Percentiles rank a stretch among this genome's conserved stretches.
Conservation (phyloP, 1,140 invertebrate species). For the Eupristina koningsbergeri region DNA sequence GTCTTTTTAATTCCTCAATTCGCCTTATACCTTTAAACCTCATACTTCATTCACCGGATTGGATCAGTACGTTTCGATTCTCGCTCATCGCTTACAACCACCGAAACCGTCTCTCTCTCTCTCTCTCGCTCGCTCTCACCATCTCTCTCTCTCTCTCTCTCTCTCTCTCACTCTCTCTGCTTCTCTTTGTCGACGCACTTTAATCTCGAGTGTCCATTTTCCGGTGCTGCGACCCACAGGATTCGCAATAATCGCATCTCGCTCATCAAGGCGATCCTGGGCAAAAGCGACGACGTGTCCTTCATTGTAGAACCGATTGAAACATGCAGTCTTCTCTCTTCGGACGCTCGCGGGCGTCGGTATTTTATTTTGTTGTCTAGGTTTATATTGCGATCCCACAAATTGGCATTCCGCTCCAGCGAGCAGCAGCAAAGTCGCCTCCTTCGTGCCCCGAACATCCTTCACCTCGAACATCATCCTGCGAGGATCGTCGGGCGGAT, state of each 20-base stretch:
- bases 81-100: constrained; percentile 13
- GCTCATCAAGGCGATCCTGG: not conserved
- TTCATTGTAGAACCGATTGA: constrained; percentile 26
- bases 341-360: not conserved
- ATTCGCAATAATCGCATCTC: no score
- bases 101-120: not conserved
- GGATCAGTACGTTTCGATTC: constrained; percentile 43
- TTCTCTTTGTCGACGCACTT: no score
- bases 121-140: not conserved
- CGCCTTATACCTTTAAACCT: not conserved
- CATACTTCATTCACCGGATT: constrained; percentile 32
- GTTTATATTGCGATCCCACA: not conserved
- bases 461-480: no score
- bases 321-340: constrained; percentile 48
- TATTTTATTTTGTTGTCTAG: not conserved
- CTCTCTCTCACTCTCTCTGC: not conserved
- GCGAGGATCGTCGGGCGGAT: not conserved
- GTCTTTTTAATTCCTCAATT: constrained; percentile 43
- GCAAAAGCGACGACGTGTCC: no score
- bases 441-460: not conserved
- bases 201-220: not conserved
- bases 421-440: no score
- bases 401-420: not conserved
- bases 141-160: not conserved
- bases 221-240: no score